Evolutionary conservation across 2,113 vertebrate genomes (phyloP).

Genomic region (Lepidothrix coronata): DNA sequence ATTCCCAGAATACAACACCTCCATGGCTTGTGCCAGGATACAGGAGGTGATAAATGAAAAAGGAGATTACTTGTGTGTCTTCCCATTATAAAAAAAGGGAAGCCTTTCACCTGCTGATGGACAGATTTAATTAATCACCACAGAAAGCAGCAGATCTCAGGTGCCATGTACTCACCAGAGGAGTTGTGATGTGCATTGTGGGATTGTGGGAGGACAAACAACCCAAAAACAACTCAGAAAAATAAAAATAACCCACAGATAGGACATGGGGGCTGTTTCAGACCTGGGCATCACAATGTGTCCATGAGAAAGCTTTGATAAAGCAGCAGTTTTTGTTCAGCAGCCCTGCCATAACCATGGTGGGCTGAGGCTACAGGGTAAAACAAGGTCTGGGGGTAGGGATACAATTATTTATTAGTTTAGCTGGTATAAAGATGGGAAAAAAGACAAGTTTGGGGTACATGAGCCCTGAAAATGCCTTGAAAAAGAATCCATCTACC

Average conservation of each 20-base stretch:
- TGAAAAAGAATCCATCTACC: neutral
- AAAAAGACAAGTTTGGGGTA: neutral
- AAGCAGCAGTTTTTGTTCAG: neutral
- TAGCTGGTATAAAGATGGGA: neutral
- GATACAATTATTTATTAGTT: neutral
- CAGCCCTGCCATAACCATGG: neutral
- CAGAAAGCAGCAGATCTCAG: neutral
- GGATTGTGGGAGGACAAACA: neutral
- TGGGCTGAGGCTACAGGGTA: neutral
- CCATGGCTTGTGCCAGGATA: neutral
- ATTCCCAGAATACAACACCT: neutral
- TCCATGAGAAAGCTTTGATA: neutral
- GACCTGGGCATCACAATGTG: neutral
- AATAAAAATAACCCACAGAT: neutral
- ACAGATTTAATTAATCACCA: neutral
- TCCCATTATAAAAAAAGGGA: neutral
- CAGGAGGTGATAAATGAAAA: neutral
- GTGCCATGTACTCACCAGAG: neutral
- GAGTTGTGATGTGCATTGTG: neutral
- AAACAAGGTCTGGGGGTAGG: neutral
- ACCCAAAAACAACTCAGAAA: neutral
- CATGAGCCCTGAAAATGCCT: neutral
- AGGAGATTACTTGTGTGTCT: neutral
- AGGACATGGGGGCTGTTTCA: neutral
- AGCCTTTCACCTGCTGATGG: neutral